Evolutionary conservation across 2,113 vertebrate species (phyloP), one percentile per base, ranked within the genome.

Genomic region (Solea solea): DNA sequence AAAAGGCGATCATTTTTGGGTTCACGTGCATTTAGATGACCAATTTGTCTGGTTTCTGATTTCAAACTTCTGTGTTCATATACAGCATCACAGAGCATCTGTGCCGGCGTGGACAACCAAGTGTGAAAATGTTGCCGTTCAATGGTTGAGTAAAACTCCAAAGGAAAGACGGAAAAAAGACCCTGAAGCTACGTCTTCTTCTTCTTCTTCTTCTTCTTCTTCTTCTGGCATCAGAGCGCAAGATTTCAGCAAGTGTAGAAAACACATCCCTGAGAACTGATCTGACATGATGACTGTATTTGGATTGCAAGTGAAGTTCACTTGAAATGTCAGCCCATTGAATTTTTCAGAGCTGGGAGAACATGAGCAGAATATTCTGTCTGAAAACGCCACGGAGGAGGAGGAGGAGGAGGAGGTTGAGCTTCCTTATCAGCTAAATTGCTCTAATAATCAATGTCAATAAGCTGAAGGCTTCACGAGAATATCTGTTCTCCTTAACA

Each of bases 361-460:
- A 72, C 56, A 76, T 42, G 7, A 39, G 11, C 25, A 49, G 49
- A 68, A 61, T 41, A 42, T 27, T 16, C 51, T 58, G 21, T 4
- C n/a, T 15, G 41, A 12, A 55, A 75, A 66, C 14, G 11, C 41
- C 5, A 21, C 3, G 53, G 54, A 74, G 55, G 72, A 62, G 39
- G 60, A 80, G 67, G 62, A 76, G 64, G 57, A 34, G 34, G 5
- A 34, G 34, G 34, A 34, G 34, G 34, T 34, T 34, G 3, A 4
- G 34, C 65, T 65, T 84, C 65, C 76, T 57, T 7, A 51, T 76
- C 61, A 66, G 68, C 65, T 83, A 56, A 78, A 58, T 76, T 51
- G 64, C 69, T 78, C 69, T 74, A 73, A 56, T 74, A 86, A 84
- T 90, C 85, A 83, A 64, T 86, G 75, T 64, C 55, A 79, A 75